phyloP scores from a whole-genome alignment of 2,113 vertebrate genomes.

The Chinchilla lanigera region DNA sequence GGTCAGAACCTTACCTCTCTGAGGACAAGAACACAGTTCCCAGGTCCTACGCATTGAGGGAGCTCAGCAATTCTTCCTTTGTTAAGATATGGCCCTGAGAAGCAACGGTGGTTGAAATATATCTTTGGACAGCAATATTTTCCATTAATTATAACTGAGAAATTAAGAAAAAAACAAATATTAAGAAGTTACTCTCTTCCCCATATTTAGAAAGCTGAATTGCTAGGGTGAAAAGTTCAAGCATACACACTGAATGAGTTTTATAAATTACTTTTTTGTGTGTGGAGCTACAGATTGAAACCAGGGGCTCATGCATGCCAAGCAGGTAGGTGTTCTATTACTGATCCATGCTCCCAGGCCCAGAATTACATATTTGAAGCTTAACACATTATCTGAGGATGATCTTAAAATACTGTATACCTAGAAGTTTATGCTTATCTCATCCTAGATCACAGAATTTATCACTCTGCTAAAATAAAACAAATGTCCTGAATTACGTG shows the following conservation, averaged over 20 bases:
- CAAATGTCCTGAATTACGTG: not conserved
- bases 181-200: not conserved
- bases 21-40: conserved; percentile 96
- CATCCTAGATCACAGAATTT: not conserved
- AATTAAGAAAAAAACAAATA: conserved; percentile 80
- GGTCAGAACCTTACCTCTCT: conserved; percentile 92
- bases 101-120: conserved; percentile 99
- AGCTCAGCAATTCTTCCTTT: conserved; percentile 98
- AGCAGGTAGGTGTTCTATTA: not conserved
- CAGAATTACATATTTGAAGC: not conserved
- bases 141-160: conserved; percentile 91
- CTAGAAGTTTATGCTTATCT: not conserved
- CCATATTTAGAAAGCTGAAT: not conserved
- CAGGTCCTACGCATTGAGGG: conserved; percentile 97
- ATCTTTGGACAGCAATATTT: conserved; percentile 99
- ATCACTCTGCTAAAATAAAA: conserved; percentile 36
- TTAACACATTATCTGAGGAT: conserved; percentile 23
- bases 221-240: not conserved
- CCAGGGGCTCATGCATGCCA: not conserved
- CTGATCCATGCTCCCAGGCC: not conserved
- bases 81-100: conserved; percentile 99
- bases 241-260: not conserved
- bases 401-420: not conserved
- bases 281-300: not conserved
- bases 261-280: not conserved